Conservation (phyloP, 2,113 vertebrate species). For the Syngnathus scovelli region DNA sequence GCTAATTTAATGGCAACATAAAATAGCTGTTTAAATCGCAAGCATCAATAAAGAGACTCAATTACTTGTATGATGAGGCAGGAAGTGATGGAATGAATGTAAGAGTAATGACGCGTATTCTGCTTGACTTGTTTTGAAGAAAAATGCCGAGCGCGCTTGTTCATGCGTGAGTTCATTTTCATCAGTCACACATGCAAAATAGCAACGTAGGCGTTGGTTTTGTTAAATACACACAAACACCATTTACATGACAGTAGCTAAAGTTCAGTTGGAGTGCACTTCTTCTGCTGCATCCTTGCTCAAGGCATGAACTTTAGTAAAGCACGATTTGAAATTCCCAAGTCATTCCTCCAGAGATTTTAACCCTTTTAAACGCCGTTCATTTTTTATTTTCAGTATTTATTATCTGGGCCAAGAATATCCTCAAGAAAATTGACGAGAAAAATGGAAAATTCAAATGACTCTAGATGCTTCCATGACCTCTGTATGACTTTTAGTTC, state of each 20-base stretch:
- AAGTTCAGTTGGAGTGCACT: constrained; percentile 17
- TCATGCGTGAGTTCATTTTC: background rate
- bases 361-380: background rate
- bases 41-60: background rate
- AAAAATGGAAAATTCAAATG: no score
- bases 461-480: no score
- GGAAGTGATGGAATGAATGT: background rate
- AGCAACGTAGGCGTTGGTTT: background rate
- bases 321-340: background rate
- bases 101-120: background rate
- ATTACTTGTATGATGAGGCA: background rate
- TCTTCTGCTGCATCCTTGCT: background rate
- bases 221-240: constrained; percentile 8
- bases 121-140: background rate
- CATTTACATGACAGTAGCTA: constrained; percentile 16
- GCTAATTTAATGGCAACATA: background rate
- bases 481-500: no score
- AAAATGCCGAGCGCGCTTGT: background rate
- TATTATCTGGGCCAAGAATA: no score
- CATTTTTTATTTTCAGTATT: background rate
- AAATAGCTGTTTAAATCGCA: background rate
- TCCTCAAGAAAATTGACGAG: no score
- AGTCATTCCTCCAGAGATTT: constrained; percentile 6
- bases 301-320: background rate
- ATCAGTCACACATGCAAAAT: constrained; percentile 5